Percentiles rank a stretch among this genome's conserved stretches.
phyloP scores from a whole-genome alignment of 2,113 vertebrate genomes.

The Neoarius graeffei region DNA sequence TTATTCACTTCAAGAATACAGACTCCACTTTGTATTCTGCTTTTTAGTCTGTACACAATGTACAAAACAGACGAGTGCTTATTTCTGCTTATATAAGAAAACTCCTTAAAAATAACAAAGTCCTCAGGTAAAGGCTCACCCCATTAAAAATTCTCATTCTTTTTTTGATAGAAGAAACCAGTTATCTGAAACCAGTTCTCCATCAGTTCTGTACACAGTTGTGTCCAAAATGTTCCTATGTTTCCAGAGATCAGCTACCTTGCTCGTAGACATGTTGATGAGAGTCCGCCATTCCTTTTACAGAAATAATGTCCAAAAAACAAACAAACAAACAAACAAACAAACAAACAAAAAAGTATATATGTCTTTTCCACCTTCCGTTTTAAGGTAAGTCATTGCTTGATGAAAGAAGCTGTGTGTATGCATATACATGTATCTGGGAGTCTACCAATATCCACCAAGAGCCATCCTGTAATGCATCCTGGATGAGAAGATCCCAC shows the following conservation, averaged over 20 bases:
- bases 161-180: slow-evolving; percentile 10
- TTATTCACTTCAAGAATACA: slow-evolving; percentile 64
- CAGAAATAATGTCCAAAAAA: slow-evolving; percentile 48
- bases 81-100: slow-evolving; percentile 54
- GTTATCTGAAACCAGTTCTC: not conserved
- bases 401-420: slow-evolving; percentile 40
- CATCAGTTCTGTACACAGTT: slow-evolving; percentile 28
- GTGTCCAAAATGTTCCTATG: slow-evolving; percentile 35
- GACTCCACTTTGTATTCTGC: slow-evolving; percentile 55
- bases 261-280: slow-evolving; percentile 12
- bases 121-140: slow-evolving; percentile 62
- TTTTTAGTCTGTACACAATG: slow-evolving; percentile 59
- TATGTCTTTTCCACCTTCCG: slow-evolving; percentile 36
- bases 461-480: slow-evolving; percentile 17
- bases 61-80: slow-evolving; percentile 68
- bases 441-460: slow-evolving; percentile 5
- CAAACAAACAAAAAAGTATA: not conserved
- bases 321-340: not conserved
- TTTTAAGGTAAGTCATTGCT: slow-evolving; percentile 34
- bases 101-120: slow-evolving; percentile 52
- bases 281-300: slow-evolving; percentile 59
- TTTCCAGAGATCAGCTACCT: slow-evolving; percentile 19
- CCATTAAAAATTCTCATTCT: slow-evolving; percentile 15
- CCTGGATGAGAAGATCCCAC: slow-evolving; percentile 26
- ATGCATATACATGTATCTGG: slow-evolving; percentile 36